phyloP scores from a whole-genome alignment of 2,797 vertebrate genomes.

The Spea hammondii region DNA sequence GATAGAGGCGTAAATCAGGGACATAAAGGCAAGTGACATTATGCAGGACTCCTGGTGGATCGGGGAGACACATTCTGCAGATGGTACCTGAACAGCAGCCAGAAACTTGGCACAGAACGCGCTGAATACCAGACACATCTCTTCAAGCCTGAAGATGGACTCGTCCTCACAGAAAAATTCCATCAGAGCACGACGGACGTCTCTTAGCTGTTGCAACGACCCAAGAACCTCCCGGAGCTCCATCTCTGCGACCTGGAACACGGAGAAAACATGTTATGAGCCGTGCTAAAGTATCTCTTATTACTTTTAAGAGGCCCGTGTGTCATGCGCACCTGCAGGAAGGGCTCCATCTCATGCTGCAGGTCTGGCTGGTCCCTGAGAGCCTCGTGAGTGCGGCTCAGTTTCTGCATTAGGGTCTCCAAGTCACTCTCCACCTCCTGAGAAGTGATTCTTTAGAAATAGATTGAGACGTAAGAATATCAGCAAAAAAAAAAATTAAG shows the following conservation, averaged over 20 bases:
- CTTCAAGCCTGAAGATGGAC: constrained; percentile 71
- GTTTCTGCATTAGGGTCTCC: constrained; percentile 62
- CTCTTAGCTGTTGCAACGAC: constrained; percentile 61
- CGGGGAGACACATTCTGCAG: not conserved
- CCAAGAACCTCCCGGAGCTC: constrained; percentile 60
- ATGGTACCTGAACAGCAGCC: constrained; percentile 70
- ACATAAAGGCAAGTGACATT: not conserved
- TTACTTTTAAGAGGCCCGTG: not conserved
- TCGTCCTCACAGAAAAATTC: constrained; percentile 82
- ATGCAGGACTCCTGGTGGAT: too few relatives aligned
- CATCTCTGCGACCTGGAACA: constrained; percentile 65
- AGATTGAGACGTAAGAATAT: not conserved
- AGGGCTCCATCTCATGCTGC: constrained; percentile 69
- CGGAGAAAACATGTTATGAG: not conserved
- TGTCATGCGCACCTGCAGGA: constrained; percentile 63
- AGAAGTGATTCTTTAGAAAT: constrained; percentile 67
- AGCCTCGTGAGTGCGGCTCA: constrained; percentile 60
- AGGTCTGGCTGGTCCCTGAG: constrained; percentile 67
- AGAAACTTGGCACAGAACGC: constrained; percentile 75
- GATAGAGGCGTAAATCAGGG: not conserved
- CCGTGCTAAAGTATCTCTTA: not conserved
- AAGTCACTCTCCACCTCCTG: constrained; percentile 72
- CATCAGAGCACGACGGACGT: constrained; percentile 64
- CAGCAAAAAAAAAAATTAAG: not conserved
- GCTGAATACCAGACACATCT: constrained; percentile 74